These are phyloP conservation scores for Holocentrus rufus DNA, from an alignment of 2,797 vertebrate genomes.

Conservation along the genomic window DNA sequence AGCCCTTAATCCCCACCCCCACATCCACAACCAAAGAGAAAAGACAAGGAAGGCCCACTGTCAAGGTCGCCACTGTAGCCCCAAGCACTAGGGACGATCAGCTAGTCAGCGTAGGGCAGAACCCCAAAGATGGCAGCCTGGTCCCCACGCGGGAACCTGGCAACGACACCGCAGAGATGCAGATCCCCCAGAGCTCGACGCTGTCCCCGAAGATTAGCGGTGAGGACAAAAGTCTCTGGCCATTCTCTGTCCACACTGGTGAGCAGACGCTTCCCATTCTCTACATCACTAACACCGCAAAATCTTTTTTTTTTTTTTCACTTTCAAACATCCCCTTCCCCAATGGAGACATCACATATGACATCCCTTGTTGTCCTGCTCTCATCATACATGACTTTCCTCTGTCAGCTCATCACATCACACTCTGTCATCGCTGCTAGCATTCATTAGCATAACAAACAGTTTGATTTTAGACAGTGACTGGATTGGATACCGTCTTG, in stretches of 20 bases:
- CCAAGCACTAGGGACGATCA: slow-evolving; percentile 51
- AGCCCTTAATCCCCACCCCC: slow-evolving; percentile 75
- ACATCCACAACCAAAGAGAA: slow-evolving; percentile 82
- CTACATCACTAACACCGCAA: neutral
- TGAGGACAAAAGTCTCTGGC: slow-evolving; percentile 72
- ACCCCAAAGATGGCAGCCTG: slow-evolving; percentile 39
- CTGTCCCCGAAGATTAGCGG: slow-evolving; percentile 61
- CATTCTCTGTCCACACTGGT: slow-evolving; percentile 82
- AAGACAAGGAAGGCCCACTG: slow-evolving; percentile 59
- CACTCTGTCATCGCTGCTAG: slow-evolving; percentile 37
- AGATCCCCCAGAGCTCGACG: slow-evolving; percentile 78
- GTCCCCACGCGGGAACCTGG: slow-evolving; percentile 77
- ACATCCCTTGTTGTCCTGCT: slow-evolving; percentile 25
- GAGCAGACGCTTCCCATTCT: slow-evolving; percentile 44
- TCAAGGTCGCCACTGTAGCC: slow-evolving; percentile 45
- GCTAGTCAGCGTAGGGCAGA: slow-evolving; percentile 36
- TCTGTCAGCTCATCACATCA: slow-evolving; percentile 1
- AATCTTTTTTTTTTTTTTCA: neutral
- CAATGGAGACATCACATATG: slow-evolving; percentile 15
- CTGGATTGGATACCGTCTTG: slow-evolving; percentile 56
- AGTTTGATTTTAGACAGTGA: slow-evolving; percentile 62
- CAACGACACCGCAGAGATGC: slow-evolving; percentile 77
- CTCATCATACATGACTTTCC: slow-evolving; percentile 25
- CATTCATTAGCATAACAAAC: slow-evolving; percentile 64
- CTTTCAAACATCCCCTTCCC: neutral